These are phyloP conservation scores for Ovis aries DNA, from an alignment of 2,113 vertebrate genomes.

Conservation along the genomic window DNA sequence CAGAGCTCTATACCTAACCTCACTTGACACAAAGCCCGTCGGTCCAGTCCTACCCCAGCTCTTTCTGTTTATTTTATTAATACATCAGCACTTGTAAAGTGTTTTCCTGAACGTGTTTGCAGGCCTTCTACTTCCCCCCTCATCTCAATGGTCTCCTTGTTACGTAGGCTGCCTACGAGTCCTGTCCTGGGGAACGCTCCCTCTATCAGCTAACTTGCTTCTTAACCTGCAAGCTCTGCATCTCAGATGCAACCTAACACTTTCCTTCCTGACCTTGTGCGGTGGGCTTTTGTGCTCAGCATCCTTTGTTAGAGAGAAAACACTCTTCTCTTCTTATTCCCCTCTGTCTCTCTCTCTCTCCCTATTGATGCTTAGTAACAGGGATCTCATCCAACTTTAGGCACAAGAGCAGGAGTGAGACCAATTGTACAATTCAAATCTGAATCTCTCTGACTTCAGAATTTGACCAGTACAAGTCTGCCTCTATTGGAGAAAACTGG, in stretches of 20 bases:
- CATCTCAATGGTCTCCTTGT: background rate
- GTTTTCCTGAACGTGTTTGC: background rate
- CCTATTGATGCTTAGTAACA: background rate
- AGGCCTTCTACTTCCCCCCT: background rate
- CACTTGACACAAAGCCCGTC: background rate
- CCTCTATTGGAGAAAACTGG: background rate
- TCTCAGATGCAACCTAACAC: background rate
- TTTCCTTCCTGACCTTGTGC: background rate
- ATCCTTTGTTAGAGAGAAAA: background rate
- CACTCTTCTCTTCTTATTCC: too few species aligned
- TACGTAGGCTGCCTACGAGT: background rate
- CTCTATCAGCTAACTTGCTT: background rate
- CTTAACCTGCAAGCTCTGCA: background rate
- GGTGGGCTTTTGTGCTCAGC: background rate
- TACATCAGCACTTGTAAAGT: background rate
- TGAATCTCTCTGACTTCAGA: background rate
- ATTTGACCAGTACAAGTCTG: background rate
- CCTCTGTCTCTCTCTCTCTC: background rate
- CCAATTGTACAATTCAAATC: background rate
- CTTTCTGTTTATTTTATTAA: background rate
- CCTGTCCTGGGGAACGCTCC: background rate
- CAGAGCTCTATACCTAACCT: background rate
- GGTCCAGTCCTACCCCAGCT: background rate
- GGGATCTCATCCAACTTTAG: background rate
- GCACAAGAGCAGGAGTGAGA: background rate